These are phyloP conservation scores for Agonopterix heracliana DNA, from an alignment of 2,888 invertebrate genomes.

Conservation along the genomic window DNA sequence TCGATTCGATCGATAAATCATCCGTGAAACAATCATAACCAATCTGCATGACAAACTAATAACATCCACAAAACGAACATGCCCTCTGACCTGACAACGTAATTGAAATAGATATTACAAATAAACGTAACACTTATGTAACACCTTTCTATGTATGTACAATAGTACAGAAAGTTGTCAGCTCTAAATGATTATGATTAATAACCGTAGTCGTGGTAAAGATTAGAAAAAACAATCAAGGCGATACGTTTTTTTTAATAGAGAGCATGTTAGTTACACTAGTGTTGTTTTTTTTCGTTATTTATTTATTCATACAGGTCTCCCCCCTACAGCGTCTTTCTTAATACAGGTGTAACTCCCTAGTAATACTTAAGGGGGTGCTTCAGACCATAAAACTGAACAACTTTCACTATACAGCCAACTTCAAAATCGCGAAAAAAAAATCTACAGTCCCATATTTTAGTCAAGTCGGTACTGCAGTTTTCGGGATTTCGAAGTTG, in stretches of 20 bases:
- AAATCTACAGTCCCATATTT: no score
- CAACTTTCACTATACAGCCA: no score
- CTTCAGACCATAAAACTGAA: no score
- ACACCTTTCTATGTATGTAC: conserved; percentile 23
- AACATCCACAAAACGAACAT: neutral
- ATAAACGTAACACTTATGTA: conserved; percentile 18
- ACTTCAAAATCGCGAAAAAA: no score
- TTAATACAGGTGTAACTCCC: no score
- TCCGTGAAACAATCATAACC: neutral
- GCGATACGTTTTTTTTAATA: neutral
- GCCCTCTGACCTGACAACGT: conserved; percentile 18
- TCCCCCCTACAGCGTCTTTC: no score
- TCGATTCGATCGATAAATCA: neutral
- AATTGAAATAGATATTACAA: conserved; percentile 18
- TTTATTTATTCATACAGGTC: no score
- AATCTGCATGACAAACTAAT: neutral
- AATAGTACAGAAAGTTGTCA: neutral
- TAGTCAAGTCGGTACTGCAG: no score
- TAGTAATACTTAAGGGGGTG: no score
- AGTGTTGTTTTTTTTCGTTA: no score
- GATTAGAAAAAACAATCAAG: conserved; percentile 23
- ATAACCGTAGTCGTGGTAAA: conserved; percentile 20
- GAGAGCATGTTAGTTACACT: no score
- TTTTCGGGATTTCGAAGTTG: no score
- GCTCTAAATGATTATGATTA: conserved; percentile 33